Base-by-base conservation (phyloP, 2,113 vertebrate species). In the Synchiropus splendidus region DNA sequence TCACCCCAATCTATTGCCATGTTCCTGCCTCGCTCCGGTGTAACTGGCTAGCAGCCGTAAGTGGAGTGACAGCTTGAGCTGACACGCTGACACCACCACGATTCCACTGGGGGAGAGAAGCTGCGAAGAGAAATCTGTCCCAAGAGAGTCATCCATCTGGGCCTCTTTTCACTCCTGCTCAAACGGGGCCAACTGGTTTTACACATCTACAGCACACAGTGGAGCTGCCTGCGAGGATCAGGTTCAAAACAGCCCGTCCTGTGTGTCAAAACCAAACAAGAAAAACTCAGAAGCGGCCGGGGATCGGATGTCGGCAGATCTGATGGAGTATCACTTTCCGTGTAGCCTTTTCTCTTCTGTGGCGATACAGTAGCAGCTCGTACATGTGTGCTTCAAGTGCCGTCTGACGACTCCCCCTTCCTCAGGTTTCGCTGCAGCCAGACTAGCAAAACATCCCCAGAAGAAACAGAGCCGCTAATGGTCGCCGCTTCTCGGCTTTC, bases 361-460 rank as follows among this genome's bases (percentile, higher is more conserved):
- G 64, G 57, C n/a, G 21, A 27, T 48, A 64, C 41, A n/a, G 15
- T 2, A 14, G 46, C 51, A 14, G 30, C 45, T 30, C n/a, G 53
- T 51, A 48, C 12, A 16, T 37, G 56, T 48, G 54, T 48, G 42
- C 61, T 54, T 75, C 52, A 74, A 78, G 61, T 64, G 67, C 64
- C n/a, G 55, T 74, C 77, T 79, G 69, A 72, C 83, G 76, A 82
- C 66, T 63, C 12, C 21, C 48, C 51, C 42, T 18, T 1, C 39
- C 62, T 81, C 75, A 39, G 50, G 72, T 82, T 86, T 74, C 77
- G 64, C 60, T 64, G 74, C 62, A 48, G 65, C 65, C 31, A 50
- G 78, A 81, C 80, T 79, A 80, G 48, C 18, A n/a, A 51, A 50
- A 71, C 65, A 66, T 65, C 55, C 42, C 2, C 45, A 48, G 50